Conservation (phyloP, 2,797 vertebrate species). For the Vultur gryphus region DNA sequence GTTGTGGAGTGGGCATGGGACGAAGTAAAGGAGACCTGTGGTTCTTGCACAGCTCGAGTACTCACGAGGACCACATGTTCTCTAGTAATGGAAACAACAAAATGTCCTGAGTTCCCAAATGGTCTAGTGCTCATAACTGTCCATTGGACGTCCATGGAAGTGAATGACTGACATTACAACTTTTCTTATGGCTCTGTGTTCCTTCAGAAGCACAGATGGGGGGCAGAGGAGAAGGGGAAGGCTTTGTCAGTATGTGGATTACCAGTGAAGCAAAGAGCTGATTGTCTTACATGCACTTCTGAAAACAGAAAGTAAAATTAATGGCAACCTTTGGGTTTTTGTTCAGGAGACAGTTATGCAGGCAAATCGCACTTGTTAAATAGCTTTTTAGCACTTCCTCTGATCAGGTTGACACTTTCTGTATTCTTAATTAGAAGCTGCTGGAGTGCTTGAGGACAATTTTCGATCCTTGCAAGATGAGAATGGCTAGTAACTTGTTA, state of each 20-base stretch:
- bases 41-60: background rate
- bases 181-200: background rate
- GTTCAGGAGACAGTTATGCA: background rate
- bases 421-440: background rate
- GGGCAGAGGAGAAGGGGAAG: background rate
- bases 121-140: background rate
- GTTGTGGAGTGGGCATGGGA: too few relatives aligned
- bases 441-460: background rate
- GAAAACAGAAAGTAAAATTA: constrained; percentile 7
- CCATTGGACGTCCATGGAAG: background rate
- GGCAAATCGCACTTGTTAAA: background rate
- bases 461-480: background rate
- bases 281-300: background rate
- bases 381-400: background rate
- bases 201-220: background rate
- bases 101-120: background rate
- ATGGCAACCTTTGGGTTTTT: background rate
- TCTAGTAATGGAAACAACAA: background rate
- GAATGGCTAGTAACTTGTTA: background rate
- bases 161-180: background rate
- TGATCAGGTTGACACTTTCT: background rate
- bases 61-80: background rate
- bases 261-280: background rate
- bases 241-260: background rate
- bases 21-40: background rate